These are phyloP conservation scores for Pararge aegeria DNA, from an alignment of 1,140 invertebrate species.

Conservation along the genomic window DNA sequence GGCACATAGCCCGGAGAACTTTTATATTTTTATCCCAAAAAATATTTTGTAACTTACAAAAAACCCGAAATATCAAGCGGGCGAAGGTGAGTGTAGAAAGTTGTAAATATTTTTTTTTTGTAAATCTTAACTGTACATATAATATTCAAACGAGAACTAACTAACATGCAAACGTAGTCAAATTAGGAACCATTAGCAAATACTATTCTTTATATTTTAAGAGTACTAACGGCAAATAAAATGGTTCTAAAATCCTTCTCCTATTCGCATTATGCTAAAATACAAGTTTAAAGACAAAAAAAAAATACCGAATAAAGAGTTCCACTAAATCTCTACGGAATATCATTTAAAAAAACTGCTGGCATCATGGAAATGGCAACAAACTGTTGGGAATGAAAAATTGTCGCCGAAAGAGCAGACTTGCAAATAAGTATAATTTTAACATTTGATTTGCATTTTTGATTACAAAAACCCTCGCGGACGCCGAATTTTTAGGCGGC, in stretches of 20 bases:
- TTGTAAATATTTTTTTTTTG: too few species aligned
- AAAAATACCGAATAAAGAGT: background rate
- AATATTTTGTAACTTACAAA: too few species aligned
- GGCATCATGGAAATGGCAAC: slow-evolving; percentile 17
- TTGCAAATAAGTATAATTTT: slow-evolving; percentile 34
- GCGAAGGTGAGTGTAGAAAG: too few species aligned
- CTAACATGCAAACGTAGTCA: too few species aligned
- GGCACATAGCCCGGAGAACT: too few species aligned
- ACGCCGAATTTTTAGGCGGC: slow-evolving; percentile 16
- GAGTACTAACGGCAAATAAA: too few species aligned
- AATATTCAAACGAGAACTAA: too few species aligned
- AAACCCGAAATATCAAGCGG: too few species aligned
- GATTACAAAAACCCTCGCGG: slow-evolving; percentile 26
- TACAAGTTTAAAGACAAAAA: background rate
- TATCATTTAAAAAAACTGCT: slow-evolving; percentile 15
- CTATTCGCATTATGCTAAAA: background rate
- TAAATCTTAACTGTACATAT: too few species aligned
- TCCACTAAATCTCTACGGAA: slow-evolving; percentile 6
- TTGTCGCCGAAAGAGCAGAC: slow-evolving; percentile 27
- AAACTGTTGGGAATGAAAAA: slow-evolving; percentile 19
- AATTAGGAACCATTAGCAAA: too few species aligned
- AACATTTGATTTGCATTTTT: slow-evolving; percentile 36
- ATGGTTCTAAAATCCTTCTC: background rate
- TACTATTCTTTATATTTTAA: too few species aligned
- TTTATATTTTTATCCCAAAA: too few species aligned